Conservation (phyloP, 2,113 vertebrate genomes). For the Heterochromis multidens region DNA sequence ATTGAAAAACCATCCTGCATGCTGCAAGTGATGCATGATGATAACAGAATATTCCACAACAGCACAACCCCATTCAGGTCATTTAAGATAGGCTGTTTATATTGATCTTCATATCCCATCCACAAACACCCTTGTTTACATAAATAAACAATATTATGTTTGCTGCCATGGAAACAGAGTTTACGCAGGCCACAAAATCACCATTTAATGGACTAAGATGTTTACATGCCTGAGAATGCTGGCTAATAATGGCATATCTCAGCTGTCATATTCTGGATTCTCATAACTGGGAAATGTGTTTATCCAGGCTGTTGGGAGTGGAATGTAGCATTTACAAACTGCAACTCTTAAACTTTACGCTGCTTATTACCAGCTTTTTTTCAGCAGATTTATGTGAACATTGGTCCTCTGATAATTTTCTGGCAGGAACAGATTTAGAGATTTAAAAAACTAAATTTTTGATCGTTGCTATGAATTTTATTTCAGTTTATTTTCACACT, state of each 20-base stretch:
- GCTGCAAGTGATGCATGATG: background rate
- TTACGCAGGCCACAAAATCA: conserved; percentile 34
- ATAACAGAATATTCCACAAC: background rate
- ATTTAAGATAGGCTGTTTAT: conserved; percentile 35
- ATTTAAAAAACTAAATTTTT: background rate
- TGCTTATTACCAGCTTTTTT: background rate
- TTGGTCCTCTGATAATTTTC: background rate
- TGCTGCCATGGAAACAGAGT: conserved; percentile 55
- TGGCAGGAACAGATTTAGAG: background rate
- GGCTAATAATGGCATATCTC: conserved; percentile 51
- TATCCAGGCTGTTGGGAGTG: background rate
- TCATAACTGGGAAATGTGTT: conserved; percentile 19
- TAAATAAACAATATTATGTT: conserved; percentile 56
- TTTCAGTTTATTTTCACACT: background rate
- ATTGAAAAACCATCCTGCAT: conserved; percentile 4
- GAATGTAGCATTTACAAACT: conserved; percentile 14
- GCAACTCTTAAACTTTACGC: background rate
- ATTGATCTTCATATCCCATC: conserved; percentile 55
- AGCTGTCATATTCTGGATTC: conserved; percentile 37
- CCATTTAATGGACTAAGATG: conserved; percentile 51
- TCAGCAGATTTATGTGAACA: background rate
- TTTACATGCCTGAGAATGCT: conserved; percentile 41
- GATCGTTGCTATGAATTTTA: background rate
- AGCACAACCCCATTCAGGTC: background rate
- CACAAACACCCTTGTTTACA: conserved; percentile 63